phyloP scores from a whole-genome alignment of 2,113 vertebrate species.

The Microtus richardsoni region DNA sequence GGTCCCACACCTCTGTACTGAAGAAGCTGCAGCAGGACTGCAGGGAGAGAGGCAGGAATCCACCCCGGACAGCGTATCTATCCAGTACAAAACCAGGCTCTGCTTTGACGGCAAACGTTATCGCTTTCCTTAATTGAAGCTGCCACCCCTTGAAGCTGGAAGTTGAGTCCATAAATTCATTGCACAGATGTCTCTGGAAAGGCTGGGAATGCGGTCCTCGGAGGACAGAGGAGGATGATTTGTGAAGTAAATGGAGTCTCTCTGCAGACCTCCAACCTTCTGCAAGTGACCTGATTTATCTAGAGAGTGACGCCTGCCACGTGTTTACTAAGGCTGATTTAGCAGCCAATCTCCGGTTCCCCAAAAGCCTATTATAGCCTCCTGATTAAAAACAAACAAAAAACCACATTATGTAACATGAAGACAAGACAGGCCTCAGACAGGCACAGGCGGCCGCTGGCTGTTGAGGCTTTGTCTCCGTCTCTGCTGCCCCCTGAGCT shows the following conservation, averaged over 20 bases:
- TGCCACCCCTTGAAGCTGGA: constrained; percentile 64
- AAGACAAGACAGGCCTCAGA: constrained; percentile 20
- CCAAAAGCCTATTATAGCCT: neutral
- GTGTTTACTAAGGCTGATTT: constrained; percentile 55
- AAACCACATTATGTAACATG: neutral
- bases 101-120: constrained; percentile 46
- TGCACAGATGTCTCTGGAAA: constrained; percentile 66
- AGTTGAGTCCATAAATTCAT: constrained; percentile 67
- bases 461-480: neutral
- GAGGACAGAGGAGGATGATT: constrained; percentile 66
- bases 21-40: neutral
- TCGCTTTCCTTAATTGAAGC: constrained; percentile 73
- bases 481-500: neutral
- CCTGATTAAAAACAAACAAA: constrained; percentile 20
- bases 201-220: constrained; percentile 51
- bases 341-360: constrained; percentile 22
- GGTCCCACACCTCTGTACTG: constrained; percentile 15
- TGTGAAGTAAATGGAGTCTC: constrained; percentile 54
- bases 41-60: neutral
- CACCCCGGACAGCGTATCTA: neutral
- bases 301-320: constrained; percentile 52
- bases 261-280: constrained; percentile 65
- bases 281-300: constrained; percentile 76
- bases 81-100: neutral
- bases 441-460: neutral